Percentiles rank a stretch among this genome's conserved stretches.
These are phyloP conservation scores for Leptinotarsa juncta DNA, from an alignment of 2,888 invertebrate species.

Conservation along the genomic window DNA sequence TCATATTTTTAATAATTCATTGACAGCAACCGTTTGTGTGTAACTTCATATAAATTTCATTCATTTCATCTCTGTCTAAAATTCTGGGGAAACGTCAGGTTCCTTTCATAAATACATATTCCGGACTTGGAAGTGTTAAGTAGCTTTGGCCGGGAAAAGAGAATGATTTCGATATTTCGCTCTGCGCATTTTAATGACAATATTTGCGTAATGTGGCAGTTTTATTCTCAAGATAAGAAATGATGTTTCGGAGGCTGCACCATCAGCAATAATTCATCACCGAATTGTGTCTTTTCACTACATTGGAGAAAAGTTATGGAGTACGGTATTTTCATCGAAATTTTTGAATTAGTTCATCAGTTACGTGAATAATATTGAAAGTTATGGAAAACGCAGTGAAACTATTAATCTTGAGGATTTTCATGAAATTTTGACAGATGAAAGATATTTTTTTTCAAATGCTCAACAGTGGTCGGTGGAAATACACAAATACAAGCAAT, in stretches of 20 bases:
- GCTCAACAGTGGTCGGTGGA: too few species aligned
- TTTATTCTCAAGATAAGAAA: neutral
- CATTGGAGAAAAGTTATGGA: neutral
- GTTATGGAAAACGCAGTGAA: too few species aligned
- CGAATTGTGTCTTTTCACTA: neutral
- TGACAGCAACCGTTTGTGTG: neutral
- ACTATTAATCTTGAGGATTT: too few species aligned
- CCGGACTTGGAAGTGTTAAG: slow-evolving; percentile 18
- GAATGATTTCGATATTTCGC: slow-evolving; percentile 1
- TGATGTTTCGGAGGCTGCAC: neutral
- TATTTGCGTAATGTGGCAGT: slow-evolving; percentile 12
- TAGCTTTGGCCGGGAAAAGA: neutral
- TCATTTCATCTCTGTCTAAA: neutral
- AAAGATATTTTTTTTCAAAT: too few species aligned
- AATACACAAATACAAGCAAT: too few species aligned
- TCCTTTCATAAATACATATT: slow-evolving; percentile 24
- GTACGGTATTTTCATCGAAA: too few species aligned
- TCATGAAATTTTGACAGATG: too few species aligned
- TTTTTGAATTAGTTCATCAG: too few species aligned
- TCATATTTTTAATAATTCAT: neutral
- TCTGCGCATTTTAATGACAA: slow-evolving; percentile 1
- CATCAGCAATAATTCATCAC: neutral
- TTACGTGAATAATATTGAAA: too few species aligned
- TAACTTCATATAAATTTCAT: neutral
- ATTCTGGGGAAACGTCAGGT: slow-evolving; percentile 11